Percentiles rank a stretch among this genome's conserved stretches.
These are phyloP conservation scores for Tetranychus cinnabarinus DNA, from an alignment of 1,140 invertebrate species.

Conservation along the genomic window DNA sequence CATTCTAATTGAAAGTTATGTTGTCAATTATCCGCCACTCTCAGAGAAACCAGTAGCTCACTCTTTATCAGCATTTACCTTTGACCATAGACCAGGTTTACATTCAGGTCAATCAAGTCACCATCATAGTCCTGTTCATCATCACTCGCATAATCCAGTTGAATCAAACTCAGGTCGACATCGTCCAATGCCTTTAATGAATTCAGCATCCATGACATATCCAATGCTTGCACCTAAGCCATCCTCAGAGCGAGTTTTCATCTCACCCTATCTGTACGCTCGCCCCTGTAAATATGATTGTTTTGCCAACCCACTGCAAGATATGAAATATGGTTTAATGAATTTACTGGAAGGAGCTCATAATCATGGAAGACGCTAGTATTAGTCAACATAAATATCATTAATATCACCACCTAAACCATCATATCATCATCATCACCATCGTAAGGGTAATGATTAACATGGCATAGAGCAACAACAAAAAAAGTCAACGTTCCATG, in stretches of 20 bases:
- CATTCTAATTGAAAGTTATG: background rate
- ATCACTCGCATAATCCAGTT: too few relatives aligned
- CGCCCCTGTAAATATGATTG: background rate
- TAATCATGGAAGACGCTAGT: background rate
- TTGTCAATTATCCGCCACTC: background rate
- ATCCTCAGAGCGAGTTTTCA: background rate
- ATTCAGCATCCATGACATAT: too few relatives aligned
- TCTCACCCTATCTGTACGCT: background rate
- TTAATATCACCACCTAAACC: too few relatives aligned
- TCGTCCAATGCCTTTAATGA: background rate
- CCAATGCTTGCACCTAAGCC: too few relatives aligned
- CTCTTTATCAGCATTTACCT: background rate
- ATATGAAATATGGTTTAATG: background rate
- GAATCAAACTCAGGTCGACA: background rate
- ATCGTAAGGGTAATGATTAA: too few relatives aligned
- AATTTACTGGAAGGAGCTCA: background rate
- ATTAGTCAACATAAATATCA: background rate
- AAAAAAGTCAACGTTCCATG: too few relatives aligned
- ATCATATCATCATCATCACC: too few relatives aligned
- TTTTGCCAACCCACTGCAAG: background rate
- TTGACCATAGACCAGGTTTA: background rate
- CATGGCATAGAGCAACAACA: too few relatives aligned
- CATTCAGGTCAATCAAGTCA: background rate
- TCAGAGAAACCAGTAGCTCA: background rate
- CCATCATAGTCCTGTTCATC: too few relatives aligned